Base-by-base conservation (phyloP, 2,113 vertebrate species). In the Ammodytes marinus region DNA sequence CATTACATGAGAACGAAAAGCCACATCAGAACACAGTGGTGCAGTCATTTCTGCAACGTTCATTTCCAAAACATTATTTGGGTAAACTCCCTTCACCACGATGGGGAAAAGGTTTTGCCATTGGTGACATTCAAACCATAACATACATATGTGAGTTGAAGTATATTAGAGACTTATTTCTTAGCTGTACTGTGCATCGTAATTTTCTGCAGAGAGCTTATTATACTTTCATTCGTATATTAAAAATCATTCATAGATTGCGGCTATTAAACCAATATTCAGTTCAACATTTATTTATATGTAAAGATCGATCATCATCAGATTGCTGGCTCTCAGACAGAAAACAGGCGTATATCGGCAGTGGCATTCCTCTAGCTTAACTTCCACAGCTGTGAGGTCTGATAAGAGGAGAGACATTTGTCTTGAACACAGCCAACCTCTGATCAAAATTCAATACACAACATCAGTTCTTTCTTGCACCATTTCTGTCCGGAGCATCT, bases 381-480 rank as follows among this genome's bases (percentile, higher is more conserved):
- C 47, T 58, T n/a, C n/a, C 13, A 60, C 84, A 75, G 64, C 79
- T 82, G 84, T 42, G 71, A 60, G 59, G 6, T 43, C 65, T 59
- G 88, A 86, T 87, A 88, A 85, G 83, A 58, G 19, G 42, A 43
- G 15, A 17, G 58, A 75, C 68, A 43, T 80, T 81, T 76, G 69
- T 71, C 50, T 12, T 59, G 47, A 61, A 77, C 15, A 17, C 43
- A 17, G 11, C 43, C 43, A 40, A 47, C 73, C 67, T 60, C 54
- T 74, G 37, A 80, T 83, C 60, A 55, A 43, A n/a, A n/a, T n/a
- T 39, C 46, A 70, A 40, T 50, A 83, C 65, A 49, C 47, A 73
- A 42, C 71, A 61, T 69, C 39, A 46, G 1, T 49, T 63, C 37
- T 6, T 10, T 46, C 50, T 65, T 49, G 63, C 37, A 37, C 40